These are phyloP conservation scores for Vombatus ursinus DNA, from an alignment of 2,113 vertebrate species.

Conservation along the genomic window DNA sequence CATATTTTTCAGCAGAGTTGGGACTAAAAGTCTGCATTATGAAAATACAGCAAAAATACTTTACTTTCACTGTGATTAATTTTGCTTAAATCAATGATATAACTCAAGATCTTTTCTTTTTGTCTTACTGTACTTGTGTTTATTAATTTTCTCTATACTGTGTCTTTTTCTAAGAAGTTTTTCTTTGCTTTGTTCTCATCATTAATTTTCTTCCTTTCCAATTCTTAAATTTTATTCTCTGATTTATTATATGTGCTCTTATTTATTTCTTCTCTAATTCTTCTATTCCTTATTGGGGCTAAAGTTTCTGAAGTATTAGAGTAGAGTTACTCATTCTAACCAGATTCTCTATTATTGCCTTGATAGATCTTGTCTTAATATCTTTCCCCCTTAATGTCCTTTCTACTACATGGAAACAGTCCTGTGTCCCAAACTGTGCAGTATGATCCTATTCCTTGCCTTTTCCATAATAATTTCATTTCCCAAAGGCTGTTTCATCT, in stretches of 20 bases:
- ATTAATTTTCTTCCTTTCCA: neutral
- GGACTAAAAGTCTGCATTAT: constrained; percentile 62
- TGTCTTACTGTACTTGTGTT: neutral
- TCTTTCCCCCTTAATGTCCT: neutral
- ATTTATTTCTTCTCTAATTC: too few species aligned
- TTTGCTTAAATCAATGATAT: neutral
- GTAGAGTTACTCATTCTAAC: neutral
- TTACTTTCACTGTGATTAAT: neutral
- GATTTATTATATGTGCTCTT: neutral
- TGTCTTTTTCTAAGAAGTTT: neutral
- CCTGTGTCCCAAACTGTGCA: neutral
- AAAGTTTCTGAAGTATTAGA: neutral
- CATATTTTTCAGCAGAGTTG: constrained; percentile 25
- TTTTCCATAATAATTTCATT: neutral
- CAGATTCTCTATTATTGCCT: neutral
- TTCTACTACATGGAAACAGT: neutral
- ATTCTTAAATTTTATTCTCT: neutral
- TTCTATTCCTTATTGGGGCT: too few species aligned
- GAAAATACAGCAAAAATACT: constrained; percentile 46
- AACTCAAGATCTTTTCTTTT: neutral
- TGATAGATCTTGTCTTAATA: neutral
- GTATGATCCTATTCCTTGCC: neutral
- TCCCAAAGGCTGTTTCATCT: neutral
- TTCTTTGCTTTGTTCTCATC: neutral
- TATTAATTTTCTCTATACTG: neutral